Percentiles rank a stretch among this genome's conserved stretches.
phyloP scores from a whole-genome alignment of 2,797 vertebrate species.

The Rachycentron canadum region DNA sequence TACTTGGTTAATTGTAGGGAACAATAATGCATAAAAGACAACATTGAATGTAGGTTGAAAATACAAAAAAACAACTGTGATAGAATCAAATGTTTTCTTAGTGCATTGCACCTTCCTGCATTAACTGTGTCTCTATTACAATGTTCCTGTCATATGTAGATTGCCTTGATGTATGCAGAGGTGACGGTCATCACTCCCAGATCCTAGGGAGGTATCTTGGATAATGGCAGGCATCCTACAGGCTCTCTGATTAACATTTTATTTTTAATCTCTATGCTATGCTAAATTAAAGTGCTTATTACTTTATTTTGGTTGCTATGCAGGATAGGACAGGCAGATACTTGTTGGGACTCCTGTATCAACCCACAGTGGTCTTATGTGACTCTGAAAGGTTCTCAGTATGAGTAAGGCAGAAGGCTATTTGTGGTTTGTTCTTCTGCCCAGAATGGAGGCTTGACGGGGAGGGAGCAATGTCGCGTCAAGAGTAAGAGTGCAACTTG shows the following conservation, averaged over 20 bases:
- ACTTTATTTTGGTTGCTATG: conserved; percentile 36
- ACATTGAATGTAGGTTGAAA: too few species aligned
- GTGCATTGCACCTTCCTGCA: not conserved
- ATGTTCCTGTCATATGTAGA: not conserved
- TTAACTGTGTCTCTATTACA: not conserved
- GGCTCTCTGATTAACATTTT: conserved; percentile 26
- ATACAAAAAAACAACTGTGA: not conserved
- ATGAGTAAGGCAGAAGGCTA: conserved; percentile 68
- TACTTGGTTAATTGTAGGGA: not conserved
- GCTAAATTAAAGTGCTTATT: conserved; percentile 27
- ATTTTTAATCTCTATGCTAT: conserved; percentile 17
- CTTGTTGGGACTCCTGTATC: conserved; percentile 52
- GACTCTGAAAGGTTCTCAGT: conserved; percentile 62
- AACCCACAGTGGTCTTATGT: conserved; percentile 54
- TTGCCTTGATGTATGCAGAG: conserved; percentile 10
- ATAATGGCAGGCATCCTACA: conserved; percentile 11
- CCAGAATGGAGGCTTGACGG: conserved; percentile 56
- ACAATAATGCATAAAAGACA: not conserved
- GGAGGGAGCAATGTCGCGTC: conserved; percentile 44
- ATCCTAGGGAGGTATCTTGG: conserved; percentile 29
- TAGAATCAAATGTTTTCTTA: not conserved
- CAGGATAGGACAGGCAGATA: conserved; percentile 14
- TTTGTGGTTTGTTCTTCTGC: conserved; percentile 72
- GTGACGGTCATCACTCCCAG: conserved; percentile 16
- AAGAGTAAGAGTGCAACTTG: conserved; percentile 53